These are phyloP conservation scores for Bufo gargarizans DNA, from an alignment of 2,113 vertebrate genomes.

Conservation along the genomic window DNA sequence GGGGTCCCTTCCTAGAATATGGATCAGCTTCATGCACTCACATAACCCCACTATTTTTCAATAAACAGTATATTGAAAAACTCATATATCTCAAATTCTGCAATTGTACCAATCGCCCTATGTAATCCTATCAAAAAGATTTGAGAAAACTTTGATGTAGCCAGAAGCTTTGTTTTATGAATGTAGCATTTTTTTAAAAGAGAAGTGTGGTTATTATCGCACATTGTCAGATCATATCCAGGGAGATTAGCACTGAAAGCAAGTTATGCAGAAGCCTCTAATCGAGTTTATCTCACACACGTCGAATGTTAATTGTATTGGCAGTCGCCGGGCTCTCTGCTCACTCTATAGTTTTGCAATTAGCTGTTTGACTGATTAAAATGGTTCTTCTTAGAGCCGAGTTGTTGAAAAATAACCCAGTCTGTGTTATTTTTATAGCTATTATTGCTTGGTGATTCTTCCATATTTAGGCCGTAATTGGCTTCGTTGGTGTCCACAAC, in stretches of 20 bases:
- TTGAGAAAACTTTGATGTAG: not conserved
- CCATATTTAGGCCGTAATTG: slow-evolving; percentile 39
- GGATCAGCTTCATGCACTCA: too few relatives aligned
- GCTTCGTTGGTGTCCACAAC: not conserved
- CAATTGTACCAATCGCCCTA: not conserved
- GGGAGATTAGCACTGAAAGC: slow-evolving; percentile 69
- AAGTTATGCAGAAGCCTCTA: slow-evolving; percentile 76
- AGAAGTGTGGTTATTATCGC: slow-evolving; percentile 57
- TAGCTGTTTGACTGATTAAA: slow-evolving; percentile 66
- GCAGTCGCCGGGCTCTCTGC: slow-evolving; percentile 68
- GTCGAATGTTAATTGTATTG: slow-evolving; percentile 75
- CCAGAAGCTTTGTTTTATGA: slow-evolving; percentile 14
- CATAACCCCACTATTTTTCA: not conserved
- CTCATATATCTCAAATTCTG: not conserved
- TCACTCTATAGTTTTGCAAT: slow-evolving; percentile 70
- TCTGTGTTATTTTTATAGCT: slow-evolving; percentile 47
- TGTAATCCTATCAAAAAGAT: not conserved
- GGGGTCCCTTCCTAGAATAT: too few relatives aligned
- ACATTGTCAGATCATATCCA: slow-evolving; percentile 63
- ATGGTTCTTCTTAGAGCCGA: slow-evolving; percentile 63
- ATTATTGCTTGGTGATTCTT: slow-evolving; percentile 24
- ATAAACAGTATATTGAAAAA: not conserved
- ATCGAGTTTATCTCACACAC: slow-evolving; percentile 74
- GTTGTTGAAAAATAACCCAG: slow-evolving; percentile 49
- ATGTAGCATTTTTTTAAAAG: slow-evolving; percentile 16